Base-by-base conservation (phyloP, 2,797 vertebrate genomes). In the Sebastes jordani region DNA sequence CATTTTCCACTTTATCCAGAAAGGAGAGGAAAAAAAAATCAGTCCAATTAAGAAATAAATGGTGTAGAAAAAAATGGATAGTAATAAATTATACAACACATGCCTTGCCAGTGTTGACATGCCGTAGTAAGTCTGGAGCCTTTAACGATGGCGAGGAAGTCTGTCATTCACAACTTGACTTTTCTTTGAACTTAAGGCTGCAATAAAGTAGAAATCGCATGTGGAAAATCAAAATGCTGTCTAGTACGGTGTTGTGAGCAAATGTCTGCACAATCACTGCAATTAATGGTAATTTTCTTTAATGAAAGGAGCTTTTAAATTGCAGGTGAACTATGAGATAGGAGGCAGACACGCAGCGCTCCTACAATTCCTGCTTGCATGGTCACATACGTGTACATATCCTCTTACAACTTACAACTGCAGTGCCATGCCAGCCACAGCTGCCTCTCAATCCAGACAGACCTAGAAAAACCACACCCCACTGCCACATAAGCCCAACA, bases 101-200 rank as follows among this genome's bases (percentile, higher is more conserved):
- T 84, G 84, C 58, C 63, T 62, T 66, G 74, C 82, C 86, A 74
- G 86, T 82, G 88, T 78, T 90, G 89, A 93, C 88, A 90, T 75
- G 83, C 73, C 71, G 78, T 75, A 88, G 81, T 90, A 86, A 63
- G 82, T 81, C 85, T 88, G 87, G 78, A 83, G 82, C 68, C 82
- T 88, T 85, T 89, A 85, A 88, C 38, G 72, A 89, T 68, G 78
- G 36, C 62, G 70, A 90, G 78, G 85, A 92, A 86, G 87, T 92
- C 73, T 72, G 88, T 87, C 89, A 87, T 83, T 89, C 86, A 86
- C 71, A 71, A 87, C 89, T 85, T 78, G 78, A 90, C 87, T 90
- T 88, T 61, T 80, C 85, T 81, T 82, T 89, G 78, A 91, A 90
- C 83, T 85, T 55, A 5, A 78, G 59, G 64, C 64, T 60, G 76